Base-by-base conservation (phyloP, 2,888 invertebrate genomes). In the Chrysodeixis includens region DNA sequence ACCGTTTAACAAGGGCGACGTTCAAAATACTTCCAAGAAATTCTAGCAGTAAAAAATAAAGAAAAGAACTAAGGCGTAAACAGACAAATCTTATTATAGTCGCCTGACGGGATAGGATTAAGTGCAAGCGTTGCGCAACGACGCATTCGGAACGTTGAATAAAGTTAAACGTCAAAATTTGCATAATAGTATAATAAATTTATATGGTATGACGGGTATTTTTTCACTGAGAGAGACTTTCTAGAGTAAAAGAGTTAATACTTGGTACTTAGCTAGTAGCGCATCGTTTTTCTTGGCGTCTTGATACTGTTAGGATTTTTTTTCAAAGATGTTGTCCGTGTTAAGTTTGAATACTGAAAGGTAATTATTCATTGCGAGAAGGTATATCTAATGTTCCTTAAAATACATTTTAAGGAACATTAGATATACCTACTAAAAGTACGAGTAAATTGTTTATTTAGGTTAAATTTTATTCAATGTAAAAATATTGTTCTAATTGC, bases 81-180 rank as follows among this genome's bases (percentile, higher is more conserved):
- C 40, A 59, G 58, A 62, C 22, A 30, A 22, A 35, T 73, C 51
- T 56, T 66, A 78, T 71, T 75, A 66, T 49, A 57, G 22, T 67
- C 55, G 54, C 44, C 32, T 56, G 26, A 12, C 32, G 56, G 70
- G 66, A 62, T 66, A 58, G 55, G 64, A 78, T 76, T 76, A 71
- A 75, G 65, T 35, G 64, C 56, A 10, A 30, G 55, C 32, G 51
- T 8, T 65, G 22, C 56, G 51, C 78, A 61, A 64, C 30, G 56
- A 60, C 64, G 79, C 71, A 63, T 78, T 67, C 66, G 55, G 52
- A 62, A 64, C 61, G 56, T 30, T 44, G 30, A 46, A n/a, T 12
- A 63, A 64, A 56, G 54, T 69, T 56, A 18, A 46, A 62, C 70
- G 74, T 44, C 60, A 54, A 58, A 77, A 75, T 74, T 78, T 77